Evolutionary conservation across 2,888 invertebrate genomes (phyloP).

Genomic region (Trimorus sp.): DNA sequence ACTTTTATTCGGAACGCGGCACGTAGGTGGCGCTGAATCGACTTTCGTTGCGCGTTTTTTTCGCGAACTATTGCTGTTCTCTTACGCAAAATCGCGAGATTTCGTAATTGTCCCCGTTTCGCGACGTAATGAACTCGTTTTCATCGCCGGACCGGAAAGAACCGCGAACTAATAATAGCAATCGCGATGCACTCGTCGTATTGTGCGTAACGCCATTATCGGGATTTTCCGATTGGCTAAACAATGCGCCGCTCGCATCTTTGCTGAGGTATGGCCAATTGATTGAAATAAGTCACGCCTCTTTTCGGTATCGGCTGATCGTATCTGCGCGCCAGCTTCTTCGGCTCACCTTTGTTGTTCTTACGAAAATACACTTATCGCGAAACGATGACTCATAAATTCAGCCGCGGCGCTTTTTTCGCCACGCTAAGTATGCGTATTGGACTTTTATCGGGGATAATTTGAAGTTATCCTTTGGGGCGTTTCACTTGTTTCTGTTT

Average conservation of each 20-base stretch:
- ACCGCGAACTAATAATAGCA: slow-evolving; percentile 24
- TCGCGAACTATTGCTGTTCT: too few relatives aligned
- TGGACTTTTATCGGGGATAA: too few relatives aligned
- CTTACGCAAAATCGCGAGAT: too few relatives aligned
- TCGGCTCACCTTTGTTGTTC: slow-evolving; percentile 19
- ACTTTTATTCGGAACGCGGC: too few relatives aligned
- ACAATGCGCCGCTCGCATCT: slow-evolving; percentile 38
- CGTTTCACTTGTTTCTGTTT: too few relatives aligned
- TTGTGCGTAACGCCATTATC: slow-evolving; percentile 39
- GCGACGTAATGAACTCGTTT: slow-evolving; percentile 15
- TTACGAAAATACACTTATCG: slow-evolving; percentile 12
- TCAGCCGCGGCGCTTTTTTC: not conserved
- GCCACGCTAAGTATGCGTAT: too few relatives aligned
- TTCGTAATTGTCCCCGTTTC: too few relatives aligned
- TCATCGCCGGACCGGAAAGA: slow-evolving; percentile 10
- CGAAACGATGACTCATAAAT: not conserved
- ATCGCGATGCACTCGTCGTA: slow-evolving; percentile 25
- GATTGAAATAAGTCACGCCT: slow-evolving; percentile 55
- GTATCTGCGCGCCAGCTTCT: slow-evolving; percentile 31
- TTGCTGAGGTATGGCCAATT: slow-evolving; percentile 34
- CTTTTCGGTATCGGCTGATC: slow-evolving; percentile 38
- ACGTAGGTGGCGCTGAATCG: too few relatives aligned
- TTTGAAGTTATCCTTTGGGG: too few relatives aligned
- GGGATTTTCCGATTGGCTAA: slow-evolving; percentile 50
- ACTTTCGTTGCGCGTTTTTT: not conserved